Percentiles rank a stretch among this genome's conserved stretches.
Conservation (phyloP, 2,888 invertebrate species). For the Tyria jacobaeae region DNA sequence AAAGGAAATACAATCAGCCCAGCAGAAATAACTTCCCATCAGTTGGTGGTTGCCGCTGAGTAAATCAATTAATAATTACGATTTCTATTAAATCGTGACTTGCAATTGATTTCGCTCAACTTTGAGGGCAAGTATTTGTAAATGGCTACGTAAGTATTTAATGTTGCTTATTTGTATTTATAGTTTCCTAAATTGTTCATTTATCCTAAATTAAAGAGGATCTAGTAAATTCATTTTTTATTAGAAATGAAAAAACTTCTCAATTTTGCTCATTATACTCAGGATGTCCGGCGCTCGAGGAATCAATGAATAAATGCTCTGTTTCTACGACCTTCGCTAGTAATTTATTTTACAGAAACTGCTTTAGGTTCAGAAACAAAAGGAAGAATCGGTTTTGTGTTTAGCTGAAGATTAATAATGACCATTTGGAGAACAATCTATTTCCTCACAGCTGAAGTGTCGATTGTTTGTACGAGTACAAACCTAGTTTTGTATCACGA, state of each 20-base stretch:
- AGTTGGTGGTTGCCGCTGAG: conserved; percentile 25
- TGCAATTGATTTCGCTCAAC: conserved; percentile 6
- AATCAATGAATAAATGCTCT: conserved; percentile 20
- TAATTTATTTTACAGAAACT: conserved; percentile 20
- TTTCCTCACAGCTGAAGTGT: conserved; percentile 45
- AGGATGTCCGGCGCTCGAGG: conserved; percentile 33
- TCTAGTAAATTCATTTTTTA: conserved; percentile 3
- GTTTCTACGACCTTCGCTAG: conserved; percentile 37
- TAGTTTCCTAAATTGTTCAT: conserved; percentile 7
- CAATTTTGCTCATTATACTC: conserved; percentile 12
- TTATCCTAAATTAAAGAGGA: neutral
- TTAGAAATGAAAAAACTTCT: conserved; percentile 2
- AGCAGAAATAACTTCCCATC: conserved; percentile 36
- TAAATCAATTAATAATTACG: conserved; percentile 38
- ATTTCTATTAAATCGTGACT: conserved; percentile 19
- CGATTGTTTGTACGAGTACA: conserved; percentile 4
- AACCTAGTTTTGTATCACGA: neutral
- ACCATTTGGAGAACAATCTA: conserved; percentile 55
- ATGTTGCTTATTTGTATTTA: neutral
- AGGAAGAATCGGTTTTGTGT: conserved; percentile 43
- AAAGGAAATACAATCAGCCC: conserved; percentile 34
- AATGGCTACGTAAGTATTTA: neutral
- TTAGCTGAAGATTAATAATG: conserved; percentile 40
- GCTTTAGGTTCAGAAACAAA: conserved; percentile 39
- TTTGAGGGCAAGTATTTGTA: conserved; percentile 5